Evolutionary conservation across 1,140 invertebrate genomes (phyloP), one percentile per base, ranked within the genome.

Genomic region (Drosophila novamexicana): DNA sequence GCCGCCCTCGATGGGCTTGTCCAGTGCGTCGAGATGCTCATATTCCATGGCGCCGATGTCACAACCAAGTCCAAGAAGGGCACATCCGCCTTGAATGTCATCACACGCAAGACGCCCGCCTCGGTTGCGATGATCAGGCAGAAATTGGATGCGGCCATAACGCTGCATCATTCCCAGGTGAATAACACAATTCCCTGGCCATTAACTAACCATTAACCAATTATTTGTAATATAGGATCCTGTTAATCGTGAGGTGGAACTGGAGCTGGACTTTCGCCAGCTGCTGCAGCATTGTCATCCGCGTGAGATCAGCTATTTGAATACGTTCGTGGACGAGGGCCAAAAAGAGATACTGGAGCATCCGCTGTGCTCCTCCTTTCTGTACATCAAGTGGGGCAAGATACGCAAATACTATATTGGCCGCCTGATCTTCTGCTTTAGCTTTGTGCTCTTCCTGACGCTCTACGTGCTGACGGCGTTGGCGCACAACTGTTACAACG

Each of bases 381-480:
- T 97, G 0, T 95, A 97, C 81, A 94, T 97, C 12, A 97, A 97
- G 91, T 98, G 97, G 97, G 95, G 97, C 75, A 97, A 97, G 91
- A 97, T 98, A 72, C 93, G 96, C n/a, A 96, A 96, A 91, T 97
- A 97, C 84, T 97, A 97, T 81, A 95, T 97, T 6, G 96, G 95
- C 1, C 94, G 96, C 64, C 93, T 97, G 62, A 93, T 97, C 47
- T 95, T 97, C 79, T 97, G 96, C 91, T 95, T 96, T 61, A 94
- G 96, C 44, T 97, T 97, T 83, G 95, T 97, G 62, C 90, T 97
- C 10, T 95, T 96, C 75, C 93, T 97, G 4, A 96, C 96, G 1
- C 91, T 96, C 1, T 97, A 96, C 92, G 96, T 97, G 14, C 93
- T 96, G 80, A 96, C 95, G 1, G 95, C 96, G 1, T 84, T 97